Conservation (phyloP, 2,888 invertebrate genomes). For the Bombyx huttoni region DNA sequence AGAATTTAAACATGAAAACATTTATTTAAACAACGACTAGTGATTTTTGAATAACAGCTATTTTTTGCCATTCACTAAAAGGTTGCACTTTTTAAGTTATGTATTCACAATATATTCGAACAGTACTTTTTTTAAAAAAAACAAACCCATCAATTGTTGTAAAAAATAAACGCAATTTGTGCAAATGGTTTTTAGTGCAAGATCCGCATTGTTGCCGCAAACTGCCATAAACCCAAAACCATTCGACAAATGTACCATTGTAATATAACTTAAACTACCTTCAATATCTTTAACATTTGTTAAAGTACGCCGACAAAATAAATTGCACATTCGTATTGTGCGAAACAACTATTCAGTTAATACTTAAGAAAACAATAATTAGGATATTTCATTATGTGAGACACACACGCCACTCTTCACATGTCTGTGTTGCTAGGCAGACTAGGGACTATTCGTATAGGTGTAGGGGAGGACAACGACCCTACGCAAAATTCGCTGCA, state of each 20-base stretch:
- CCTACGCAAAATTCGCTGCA: slow-evolving; percentile 74
- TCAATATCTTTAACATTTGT: not conserved
- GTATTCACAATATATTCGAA: not conserved
- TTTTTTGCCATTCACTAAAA: slow-evolving; percentile 22
- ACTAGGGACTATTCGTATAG: slow-evolving; percentile 22
- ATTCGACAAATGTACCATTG: not conserved
- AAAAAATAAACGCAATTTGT: slow-evolving; percentile 41
- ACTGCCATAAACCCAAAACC: slow-evolving; percentile 32
- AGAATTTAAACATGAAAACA: not conserved
- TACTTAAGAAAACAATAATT: slow-evolving; percentile 6
- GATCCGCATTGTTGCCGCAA: slow-evolving; percentile 23
- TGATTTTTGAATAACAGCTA: too few relatives aligned
- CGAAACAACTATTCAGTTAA: slow-evolving; percentile 10
- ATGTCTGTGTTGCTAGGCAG: slow-evolving; percentile 9
- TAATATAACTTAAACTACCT: not conserved
- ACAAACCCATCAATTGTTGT: not conserved
- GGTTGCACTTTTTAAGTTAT: slow-evolving; percentile 33
- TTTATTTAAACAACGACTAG: too few relatives aligned
- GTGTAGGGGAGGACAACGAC: slow-evolving; percentile 59
- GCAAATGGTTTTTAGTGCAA: slow-evolving; percentile 52
- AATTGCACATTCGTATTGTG: slow-evolving; percentile 30
- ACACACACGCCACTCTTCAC: not conserved
- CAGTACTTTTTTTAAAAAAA: not conserved
- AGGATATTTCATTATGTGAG: too few relatives aligned
- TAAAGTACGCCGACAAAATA: slow-evolving; percentile 26